Evolutionary conservation across 2,113 vertebrate genomes (phyloP), one percentile per base, ranked within the genome.

Genomic region (Brachyistius frenatus): DNA sequence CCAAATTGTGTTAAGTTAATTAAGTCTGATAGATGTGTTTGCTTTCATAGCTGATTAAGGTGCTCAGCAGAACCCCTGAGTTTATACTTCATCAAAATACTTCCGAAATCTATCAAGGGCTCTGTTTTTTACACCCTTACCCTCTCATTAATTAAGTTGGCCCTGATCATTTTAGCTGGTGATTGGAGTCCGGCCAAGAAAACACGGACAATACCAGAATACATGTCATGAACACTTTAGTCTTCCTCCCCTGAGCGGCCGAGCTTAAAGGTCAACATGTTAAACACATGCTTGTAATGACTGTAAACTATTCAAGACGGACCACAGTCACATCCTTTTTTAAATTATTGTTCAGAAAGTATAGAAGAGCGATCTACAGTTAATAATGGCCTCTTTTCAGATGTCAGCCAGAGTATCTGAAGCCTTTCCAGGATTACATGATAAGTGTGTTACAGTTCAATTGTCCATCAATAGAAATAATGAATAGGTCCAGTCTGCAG

Each of bases 21-120:
- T 84, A 87, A 90, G 74, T 86, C 85, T 90, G 85, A 93, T 91
- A 81, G 92, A 88, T 81, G 90, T 87, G 91, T 94, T 94, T 94
- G 93, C 92, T 94, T 94, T 94, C 90, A 90, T 86, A 90, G 86
- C 89, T 91, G 91, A 94, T 93, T 93, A 93, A 93, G 89, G 89
- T 88, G 92, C 90, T 89, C 77, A 67, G 85, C 82, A 86, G 80
- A 92, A 89, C 82, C 81, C 71, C 61, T 47, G 81, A 92, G 87
- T 92, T 91, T 90, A 92, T 83, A 80, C 82, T 91, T 85, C 77
- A 86, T 89, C 77, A 79, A 92, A 94, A 93, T 88, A 88, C 92
- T 93, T 93, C 84, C 78, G 70, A 92, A 93, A 87, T 91, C 73
- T 89, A 86, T 91, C 67, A 85, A 87, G 80, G 83, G 61, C 79